Percentiles rank a stretch among this genome's conserved stretches.
Evolutionary conservation across 2,113 vertebrate genomes (phyloP).

Genomic region (Cephalopholis sonnerati): DNA sequence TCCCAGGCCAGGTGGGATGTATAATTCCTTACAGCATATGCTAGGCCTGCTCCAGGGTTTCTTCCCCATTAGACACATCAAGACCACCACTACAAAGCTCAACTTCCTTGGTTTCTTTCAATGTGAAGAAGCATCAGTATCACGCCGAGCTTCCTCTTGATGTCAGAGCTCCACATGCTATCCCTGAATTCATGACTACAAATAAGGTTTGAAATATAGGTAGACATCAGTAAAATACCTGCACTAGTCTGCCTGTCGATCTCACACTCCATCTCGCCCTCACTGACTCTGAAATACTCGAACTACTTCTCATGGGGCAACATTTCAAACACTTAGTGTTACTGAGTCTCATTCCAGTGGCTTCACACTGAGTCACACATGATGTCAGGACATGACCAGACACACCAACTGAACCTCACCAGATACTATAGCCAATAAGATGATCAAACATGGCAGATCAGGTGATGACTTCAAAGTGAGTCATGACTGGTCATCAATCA

Average conservation of each 20-base stretch:
- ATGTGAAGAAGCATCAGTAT: background rate
- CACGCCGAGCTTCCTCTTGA: background rate
- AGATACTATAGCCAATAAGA: slow-evolving; percentile 57
- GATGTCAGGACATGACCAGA: slow-evolving; percentile 34
- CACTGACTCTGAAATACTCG: background rate
- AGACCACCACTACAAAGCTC: background rate
- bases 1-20: background rate
- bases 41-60: background rate
- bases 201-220: slow-evolving; percentile 23
- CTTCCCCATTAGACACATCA: background rate
- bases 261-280: background rate
- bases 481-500: background rate
- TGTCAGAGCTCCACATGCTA: background rate
- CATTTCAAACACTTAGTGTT: background rate
- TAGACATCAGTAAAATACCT: slow-evolving; percentile 15
- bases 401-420: slow-evolving; percentile 65
- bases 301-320: background rate
- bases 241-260: background rate
- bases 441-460: slow-evolving; percentile 63
- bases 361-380: slow-evolving; percentile 15
- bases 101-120: slow-evolving; percentile 7
- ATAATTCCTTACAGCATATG: background rate
- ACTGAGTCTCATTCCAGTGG: background rate
- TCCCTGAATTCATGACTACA: slow-evolving; percentile 9
- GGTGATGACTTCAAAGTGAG: slow-evolving; percentile 7